Percentiles rank a stretch among this genome's conserved stretches.
Evolutionary conservation across 2,888 invertebrate species (phyloP).

Genomic region (Melanophora roralis): DNA sequence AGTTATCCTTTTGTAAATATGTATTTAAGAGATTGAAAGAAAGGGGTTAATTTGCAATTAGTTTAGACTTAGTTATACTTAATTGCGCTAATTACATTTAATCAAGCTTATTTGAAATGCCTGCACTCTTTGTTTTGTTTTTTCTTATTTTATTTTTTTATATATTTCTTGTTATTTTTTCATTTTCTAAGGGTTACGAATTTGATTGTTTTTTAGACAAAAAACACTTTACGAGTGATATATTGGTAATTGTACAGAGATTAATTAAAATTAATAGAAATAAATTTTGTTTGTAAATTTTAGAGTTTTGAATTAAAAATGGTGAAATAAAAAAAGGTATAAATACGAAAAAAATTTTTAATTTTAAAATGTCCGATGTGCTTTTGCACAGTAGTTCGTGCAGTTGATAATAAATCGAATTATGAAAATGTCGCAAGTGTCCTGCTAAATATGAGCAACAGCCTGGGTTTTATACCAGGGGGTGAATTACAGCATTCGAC

Average conservation of each 20-base stretch:
- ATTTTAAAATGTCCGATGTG: too few relatives aligned
- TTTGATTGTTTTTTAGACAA: conserved; percentile 22
- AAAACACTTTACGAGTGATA: background rate
- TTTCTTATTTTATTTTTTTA: background rate
- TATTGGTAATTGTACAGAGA: background rate
- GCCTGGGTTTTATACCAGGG: too few relatives aligned
- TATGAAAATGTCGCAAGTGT: too few relatives aligned
- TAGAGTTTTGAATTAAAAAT: too few relatives aligned
- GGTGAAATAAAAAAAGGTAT: too few relatives aligned
- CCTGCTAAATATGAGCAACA: too few relatives aligned
- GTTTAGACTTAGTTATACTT: conserved; percentile 54
- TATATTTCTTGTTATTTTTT: background rate
- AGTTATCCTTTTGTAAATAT: conserved; percentile 47
- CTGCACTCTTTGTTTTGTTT: background rate
- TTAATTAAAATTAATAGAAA: background rate
- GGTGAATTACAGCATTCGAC: too few relatives aligned
- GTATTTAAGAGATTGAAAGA: conserved; percentile 2
- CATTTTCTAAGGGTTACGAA: conserved; percentile 33
- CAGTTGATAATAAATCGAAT: too few relatives aligned
- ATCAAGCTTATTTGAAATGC: conserved; percentile 48
- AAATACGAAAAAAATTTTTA: too few relatives aligned
- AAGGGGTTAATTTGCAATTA: conserved; percentile 50
- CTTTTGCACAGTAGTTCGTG: too few relatives aligned
- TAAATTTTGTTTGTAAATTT: too few relatives aligned
- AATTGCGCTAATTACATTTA: conserved; percentile 60